These are phyloP conservation scores for Phallusia fumigata DNA, from an alignment of 23 tunicate species.

Conservation along the genomic window DNA sequence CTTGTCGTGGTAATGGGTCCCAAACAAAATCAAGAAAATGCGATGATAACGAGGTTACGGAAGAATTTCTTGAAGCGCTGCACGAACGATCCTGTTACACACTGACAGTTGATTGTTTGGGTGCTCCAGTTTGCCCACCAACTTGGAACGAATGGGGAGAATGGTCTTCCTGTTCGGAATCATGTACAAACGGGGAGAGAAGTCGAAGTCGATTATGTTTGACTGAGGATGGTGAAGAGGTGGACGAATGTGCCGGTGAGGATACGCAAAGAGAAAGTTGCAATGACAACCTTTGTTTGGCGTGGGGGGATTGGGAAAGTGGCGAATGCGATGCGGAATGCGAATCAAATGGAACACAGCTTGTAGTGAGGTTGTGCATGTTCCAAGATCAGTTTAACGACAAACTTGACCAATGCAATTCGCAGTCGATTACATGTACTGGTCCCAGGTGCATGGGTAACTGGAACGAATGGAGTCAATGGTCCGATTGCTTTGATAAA, in stretches of 20 bases:
- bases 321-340: constrained; percentile 23
- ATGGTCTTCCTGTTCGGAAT: constrained; percentile 26
- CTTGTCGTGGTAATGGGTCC: not conserved
- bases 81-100: constrained; percentile 16
- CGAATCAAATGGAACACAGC: not conserved
- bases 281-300: constrained; percentile 17
- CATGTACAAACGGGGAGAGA: constrained; percentile 12
- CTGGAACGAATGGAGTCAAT: constrained; percentile 17
- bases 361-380: not conserved
- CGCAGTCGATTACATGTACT: not conserved
- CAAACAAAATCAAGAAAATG: constrained; percentile 13
- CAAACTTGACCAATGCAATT: not conserved
- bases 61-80: not conserved
- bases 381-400: not conserved
- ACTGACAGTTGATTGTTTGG: not conserved
- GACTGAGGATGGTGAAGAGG: constrained; percentile 16
- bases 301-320: constrained; percentile 23
- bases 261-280: not conserved
- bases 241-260: constrained; percentile 7
- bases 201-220: not conserved
- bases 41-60: not conserved
- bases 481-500: constrained; percentile 20
- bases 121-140: constrained; percentile 37
- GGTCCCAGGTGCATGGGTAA: constrained; percentile 24
- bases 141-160: constrained; percentile 20